A percentile compares a stretch with the other conserved stretches of the same genome.
These are phyloP conservation scores for Edolisoma coerulescens DNA, from an alignment of 2,113 vertebrate species.

Conservation along the genomic window DNA sequence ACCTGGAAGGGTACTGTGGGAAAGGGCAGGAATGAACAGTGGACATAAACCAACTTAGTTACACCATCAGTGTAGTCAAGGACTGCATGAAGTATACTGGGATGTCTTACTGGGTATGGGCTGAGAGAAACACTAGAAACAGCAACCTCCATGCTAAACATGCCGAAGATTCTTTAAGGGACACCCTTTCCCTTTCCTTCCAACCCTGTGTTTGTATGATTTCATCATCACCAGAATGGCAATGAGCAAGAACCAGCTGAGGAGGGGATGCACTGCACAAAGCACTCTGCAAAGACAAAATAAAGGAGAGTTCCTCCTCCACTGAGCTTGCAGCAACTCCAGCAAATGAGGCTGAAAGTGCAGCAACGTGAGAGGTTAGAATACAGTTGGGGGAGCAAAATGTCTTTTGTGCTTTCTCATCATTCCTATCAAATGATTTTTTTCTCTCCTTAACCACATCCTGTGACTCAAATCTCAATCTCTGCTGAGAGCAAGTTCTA, in stretches of 20 bases:
- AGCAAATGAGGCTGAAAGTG: not conserved
- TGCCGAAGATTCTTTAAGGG: not conserved
- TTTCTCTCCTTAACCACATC: constrained; percentile 5
- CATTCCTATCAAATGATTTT: not conserved
- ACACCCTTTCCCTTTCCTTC: not conserved
- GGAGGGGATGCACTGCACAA: not conserved
- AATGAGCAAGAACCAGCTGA: not conserved
- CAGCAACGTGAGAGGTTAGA: not conserved
- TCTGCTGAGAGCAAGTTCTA: not conserved
- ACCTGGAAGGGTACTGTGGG: not conserved
- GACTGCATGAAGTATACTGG: not conserved
- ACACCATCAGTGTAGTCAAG: not conserved
- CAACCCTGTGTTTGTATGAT: not conserved
- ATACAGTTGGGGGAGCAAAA: not conserved
- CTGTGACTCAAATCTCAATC: not conserved
- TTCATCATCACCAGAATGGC: not conserved
- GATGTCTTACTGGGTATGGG: not conserved
- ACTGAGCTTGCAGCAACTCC: not conserved
- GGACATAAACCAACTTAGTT: not conserved
- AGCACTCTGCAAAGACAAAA: not conserved
- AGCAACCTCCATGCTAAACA: not conserved
- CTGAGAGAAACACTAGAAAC: not conserved
- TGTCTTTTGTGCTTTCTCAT: not conserved
- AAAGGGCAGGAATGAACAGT: not conserved
- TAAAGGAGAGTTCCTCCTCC: not conserved